Percentiles rank a stretch among this genome's conserved stretches.
Evolutionary conservation across 1,140 invertebrate genomes (phyloP).

Genomic region (Helicorthomorpha holstii): DNA sequence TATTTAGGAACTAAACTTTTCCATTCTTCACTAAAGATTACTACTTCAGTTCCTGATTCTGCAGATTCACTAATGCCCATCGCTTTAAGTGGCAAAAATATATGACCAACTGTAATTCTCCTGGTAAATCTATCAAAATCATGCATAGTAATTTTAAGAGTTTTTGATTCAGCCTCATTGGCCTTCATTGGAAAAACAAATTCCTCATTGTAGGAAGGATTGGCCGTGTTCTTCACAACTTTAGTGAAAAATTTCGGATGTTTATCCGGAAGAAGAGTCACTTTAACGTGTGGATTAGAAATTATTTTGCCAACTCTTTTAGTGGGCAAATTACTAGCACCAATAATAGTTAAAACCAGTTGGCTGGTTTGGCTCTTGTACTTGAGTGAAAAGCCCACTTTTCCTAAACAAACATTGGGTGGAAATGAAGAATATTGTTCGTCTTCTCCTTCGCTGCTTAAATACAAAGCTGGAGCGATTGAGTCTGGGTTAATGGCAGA

Average conservation of each 20-base stretch:
- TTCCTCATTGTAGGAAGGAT: slow-evolving; percentile 20
- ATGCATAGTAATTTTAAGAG: slow-evolving; percentile 17
- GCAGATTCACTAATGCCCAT: slow-evolving; percentile 8
- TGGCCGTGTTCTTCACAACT: slow-evolving; percentile 13
- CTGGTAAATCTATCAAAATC: slow-evolving; percentile 21
- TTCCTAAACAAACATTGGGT: slow-evolving; percentile 5
- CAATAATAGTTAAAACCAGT: slow-evolving; percentile 11
- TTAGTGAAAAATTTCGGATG: slow-evolving; percentile 14
- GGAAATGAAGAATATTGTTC: slow-evolving; percentile 7
- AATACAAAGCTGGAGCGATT: not conserved
- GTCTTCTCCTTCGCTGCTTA: slow-evolving; percentile 2
- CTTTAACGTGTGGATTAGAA: slow-evolving; percentile 14
- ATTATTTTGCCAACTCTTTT: slow-evolving; percentile 8
- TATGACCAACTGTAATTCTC: slow-evolving; percentile 21
- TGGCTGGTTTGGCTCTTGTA: slow-evolving; percentile 10
- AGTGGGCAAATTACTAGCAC: slow-evolving; percentile 11
- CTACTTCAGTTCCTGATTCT: not conserved
- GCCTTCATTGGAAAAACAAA: slow-evolving; percentile 17
- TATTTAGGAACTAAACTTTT: not conserved
- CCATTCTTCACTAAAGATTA: not conserved
- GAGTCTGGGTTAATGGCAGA: not conserved
- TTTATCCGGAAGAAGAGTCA: slow-evolving; percentile 13
- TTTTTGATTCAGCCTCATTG: slow-evolving; percentile 17
- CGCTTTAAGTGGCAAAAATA: slow-evolving; percentile 14
- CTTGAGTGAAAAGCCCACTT: slow-evolving; percentile 11